Evolutionary conservation across 2,888 invertebrate species (phyloP).

Genomic region (Mesorhabditis sp.): DNA sequence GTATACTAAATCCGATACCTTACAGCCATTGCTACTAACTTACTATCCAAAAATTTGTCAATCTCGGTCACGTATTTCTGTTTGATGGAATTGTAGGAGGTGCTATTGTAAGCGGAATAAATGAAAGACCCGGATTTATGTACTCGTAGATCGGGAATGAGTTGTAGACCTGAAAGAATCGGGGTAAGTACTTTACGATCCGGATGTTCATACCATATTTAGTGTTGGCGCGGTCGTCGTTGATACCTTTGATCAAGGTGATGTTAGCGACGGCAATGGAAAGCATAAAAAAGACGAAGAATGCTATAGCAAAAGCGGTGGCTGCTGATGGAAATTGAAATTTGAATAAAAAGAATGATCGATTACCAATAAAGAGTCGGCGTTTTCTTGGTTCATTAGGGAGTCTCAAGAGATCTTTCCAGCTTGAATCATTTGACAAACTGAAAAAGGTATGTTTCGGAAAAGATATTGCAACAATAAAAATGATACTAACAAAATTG

Average conservation of each 20-base stretch:
- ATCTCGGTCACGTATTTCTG: background rate
- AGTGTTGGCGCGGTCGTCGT: background rate
- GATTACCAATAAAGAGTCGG: background rate
- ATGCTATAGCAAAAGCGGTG: background rate
- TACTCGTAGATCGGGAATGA: slow-evolving; percentile 4
- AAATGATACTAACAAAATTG: no score
- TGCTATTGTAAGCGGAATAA: background rate
- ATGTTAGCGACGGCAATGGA: background rate
- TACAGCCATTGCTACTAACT: background rate
- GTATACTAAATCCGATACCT: background rate
- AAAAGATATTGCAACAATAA: no score
- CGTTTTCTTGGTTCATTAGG: slow-evolving; percentile 2
- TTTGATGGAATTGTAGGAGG: background rate
- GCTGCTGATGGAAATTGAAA: background rate
- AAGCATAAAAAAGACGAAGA: background rate
- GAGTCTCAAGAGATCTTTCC: slow-evolving; percentile 2
- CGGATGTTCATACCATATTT: background rate
- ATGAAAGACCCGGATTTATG: background rate
- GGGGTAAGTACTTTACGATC: background rate
- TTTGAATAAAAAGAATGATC: background rate
- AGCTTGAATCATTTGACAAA: background rate
- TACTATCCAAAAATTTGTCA: slow-evolving; percentile 3
- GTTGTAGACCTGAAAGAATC: background rate
- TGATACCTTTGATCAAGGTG: no score
- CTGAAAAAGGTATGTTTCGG: background rate